Evolutionary conservation across 2,113 vertebrate genomes (phyloP).

Genomic region (Larimichthys crocea): DNA sequence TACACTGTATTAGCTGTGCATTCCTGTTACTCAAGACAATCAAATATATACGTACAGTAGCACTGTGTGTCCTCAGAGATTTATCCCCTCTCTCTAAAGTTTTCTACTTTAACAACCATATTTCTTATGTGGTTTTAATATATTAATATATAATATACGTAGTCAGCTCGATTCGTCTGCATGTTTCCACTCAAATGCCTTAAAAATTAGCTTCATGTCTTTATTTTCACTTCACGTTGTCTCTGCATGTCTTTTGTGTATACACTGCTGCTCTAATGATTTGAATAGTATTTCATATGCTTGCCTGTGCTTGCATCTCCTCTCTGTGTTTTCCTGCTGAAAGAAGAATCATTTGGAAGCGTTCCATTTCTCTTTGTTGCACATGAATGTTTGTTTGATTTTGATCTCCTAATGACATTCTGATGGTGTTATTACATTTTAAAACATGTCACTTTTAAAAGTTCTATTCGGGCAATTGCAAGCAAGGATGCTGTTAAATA

Average conservation of each 20-base stretch:
- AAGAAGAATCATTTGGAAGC: slow-evolving; percentile 11
- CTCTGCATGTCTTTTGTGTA: slow-evolving; percentile 30
- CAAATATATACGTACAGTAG: slow-evolving; percentile 36
- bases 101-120: slow-evolving; percentile 45
- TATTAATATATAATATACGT: background rate
- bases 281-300: slow-evolving; percentile 41
- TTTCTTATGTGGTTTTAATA: background rate
- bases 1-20: slow-evolving; percentile 47
- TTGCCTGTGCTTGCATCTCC: slow-evolving; percentile 31
- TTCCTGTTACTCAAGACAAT: slow-evolving; percentile 66
- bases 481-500: slow-evolving; percentile 15
- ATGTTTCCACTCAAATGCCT: slow-evolving; percentile 70
- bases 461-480: slow-evolving; percentile 1
- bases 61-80: slow-evolving; percentile 49
- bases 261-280: slow-evolving; percentile 42
- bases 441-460: slow-evolving; percentile 43
- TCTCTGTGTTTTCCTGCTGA: slow-evolving; percentile 27
- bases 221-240: slow-evolving; percentile 12
- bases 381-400: slow-evolving; percentile 32
- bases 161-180: slow-evolving; percentile 10
- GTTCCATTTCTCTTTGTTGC: slow-evolving; percentile 41
- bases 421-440: slow-evolving; percentile 40
- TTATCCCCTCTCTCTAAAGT: background rate
- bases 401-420: slow-evolving; percentile 12
- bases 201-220: slow-evolving; percentile 28